Conservation (phyloP, 2,888 invertebrate species). For the Punctoribates punctum region DNA sequence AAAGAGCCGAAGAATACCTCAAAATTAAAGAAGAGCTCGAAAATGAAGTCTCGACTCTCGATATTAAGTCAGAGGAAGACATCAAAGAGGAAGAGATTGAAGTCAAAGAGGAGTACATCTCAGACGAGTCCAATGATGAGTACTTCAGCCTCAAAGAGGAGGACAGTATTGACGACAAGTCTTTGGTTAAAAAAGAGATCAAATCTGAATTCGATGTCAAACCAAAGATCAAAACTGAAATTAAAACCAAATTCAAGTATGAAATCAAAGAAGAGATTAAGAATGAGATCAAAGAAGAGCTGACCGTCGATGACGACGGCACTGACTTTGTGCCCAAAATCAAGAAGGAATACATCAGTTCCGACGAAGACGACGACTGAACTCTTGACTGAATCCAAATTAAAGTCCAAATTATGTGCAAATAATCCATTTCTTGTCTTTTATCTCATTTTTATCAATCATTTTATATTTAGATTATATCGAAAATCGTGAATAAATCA, state of each 20-base stretch:
- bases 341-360: too few species aligned
- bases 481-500: too few species aligned
- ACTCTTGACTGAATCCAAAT: too few species aligned
- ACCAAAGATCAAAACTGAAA: background rate
- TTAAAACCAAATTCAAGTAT: background rate
- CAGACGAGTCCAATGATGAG: background rate
- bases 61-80: background rate
- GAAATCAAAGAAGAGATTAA: background rate
- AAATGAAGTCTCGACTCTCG: too few species aligned
- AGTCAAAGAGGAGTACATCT: background rate
- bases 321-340: background rate
- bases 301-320: background rate
- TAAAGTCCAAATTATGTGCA: too few species aligned
- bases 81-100: background rate
- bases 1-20: background rate
- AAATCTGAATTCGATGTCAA: constrained; percentile 7
- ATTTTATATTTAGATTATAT: too few species aligned
- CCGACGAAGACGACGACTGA: too few species aligned
- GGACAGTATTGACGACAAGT: background rate
- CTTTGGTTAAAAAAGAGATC: background rate
- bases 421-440: too few species aligned
- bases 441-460: too few species aligned
- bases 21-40: background rate
- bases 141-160: background rate
- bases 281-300: background rate